These are phyloP conservation scores for Spondyliosoma cantharus DNA, from an alignment of 2,797 vertebrate species.

Conservation along the genomic window DNA sequence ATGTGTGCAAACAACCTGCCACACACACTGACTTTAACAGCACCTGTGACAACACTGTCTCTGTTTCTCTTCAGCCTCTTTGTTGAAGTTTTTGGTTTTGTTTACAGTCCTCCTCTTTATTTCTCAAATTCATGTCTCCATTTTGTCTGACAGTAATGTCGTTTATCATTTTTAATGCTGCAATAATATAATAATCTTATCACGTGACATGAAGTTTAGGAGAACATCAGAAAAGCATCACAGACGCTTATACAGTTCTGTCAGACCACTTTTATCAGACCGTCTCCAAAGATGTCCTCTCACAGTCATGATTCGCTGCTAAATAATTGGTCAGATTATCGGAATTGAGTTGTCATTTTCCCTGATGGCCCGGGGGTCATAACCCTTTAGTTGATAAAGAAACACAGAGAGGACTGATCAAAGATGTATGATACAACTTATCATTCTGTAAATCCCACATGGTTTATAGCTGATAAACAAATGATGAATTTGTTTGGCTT, in stretches of 20 bases:
- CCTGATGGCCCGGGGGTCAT: conserved; percentile 37
- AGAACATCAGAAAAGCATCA: conserved; percentile 6
- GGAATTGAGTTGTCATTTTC: conserved; percentile 63
- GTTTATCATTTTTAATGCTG: neutral
- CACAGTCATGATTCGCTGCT: conserved; percentile 39
- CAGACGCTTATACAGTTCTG: conserved; percentile 17
- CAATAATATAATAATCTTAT: neutral
- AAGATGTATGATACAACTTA: conserved; percentile 44
- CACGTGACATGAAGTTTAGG: neutral
- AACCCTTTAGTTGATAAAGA: conserved; percentile 36
- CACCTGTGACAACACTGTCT: conserved; percentile 36
- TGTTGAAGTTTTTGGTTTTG: neutral
- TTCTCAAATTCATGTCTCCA: neutral
- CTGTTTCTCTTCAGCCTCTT: neutral
- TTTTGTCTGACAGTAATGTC: neutral
- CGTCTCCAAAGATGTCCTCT: conserved; percentile 26
- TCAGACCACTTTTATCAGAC: conserved; percentile 23
- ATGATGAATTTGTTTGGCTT: conserved; percentile 50
- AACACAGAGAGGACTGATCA: conserved; percentile 47
- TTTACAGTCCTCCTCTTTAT: neutral
- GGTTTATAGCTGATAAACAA: conserved; percentile 50
- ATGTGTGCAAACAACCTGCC: conserved; percentile 28
- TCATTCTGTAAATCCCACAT: conserved; percentile 46
- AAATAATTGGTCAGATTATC: conserved; percentile 57
- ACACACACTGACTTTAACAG: conserved; percentile 30